These are phyloP conservation scores for Squalus acanthias DNA, from an alignment of 2,797 vertebrate species.

Conservation along the genomic window DNA sequence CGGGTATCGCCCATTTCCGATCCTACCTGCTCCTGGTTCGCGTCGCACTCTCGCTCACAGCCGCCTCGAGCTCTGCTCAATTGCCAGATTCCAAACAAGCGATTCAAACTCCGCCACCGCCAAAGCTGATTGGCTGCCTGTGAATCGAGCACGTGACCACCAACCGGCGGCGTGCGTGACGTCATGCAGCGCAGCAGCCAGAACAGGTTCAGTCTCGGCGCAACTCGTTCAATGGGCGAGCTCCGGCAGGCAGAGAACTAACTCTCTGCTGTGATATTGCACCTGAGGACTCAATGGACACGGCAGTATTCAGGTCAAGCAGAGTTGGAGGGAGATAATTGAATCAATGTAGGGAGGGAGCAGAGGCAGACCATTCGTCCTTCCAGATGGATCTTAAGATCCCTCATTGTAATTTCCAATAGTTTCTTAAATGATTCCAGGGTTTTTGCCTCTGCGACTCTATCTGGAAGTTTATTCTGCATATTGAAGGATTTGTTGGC, in stretches of 20 bases:
- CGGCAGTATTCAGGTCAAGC: not conserved
- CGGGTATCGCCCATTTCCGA: not conserved
- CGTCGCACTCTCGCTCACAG: not conserved
- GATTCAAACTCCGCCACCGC: not conserved
- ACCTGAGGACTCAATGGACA: too few relatives aligned
- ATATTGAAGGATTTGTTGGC: too few relatives aligned
- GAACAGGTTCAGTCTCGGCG: not conserved
- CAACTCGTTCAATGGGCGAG: not conserved
- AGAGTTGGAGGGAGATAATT: not conserved
- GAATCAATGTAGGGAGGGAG: not conserved
- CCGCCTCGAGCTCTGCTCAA: not conserved
- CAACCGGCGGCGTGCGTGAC: not conserved
- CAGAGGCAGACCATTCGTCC: not conserved
- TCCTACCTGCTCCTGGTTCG: not conserved
- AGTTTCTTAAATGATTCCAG: not conserved
- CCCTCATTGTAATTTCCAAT: not conserved
- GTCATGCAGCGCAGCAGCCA: not conserved
- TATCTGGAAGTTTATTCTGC: not conserved
- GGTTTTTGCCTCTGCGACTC: not conserved
- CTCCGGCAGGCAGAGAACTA: too few relatives aligned
- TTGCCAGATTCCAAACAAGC: not conserved
- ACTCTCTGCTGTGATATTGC: too few relatives aligned
- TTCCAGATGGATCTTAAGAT: too few relatives aligned
- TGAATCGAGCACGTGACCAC: not conserved
- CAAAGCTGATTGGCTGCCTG: not conserved